A percentile compares a stretch with the other conserved stretches of the same genome.
phyloP scores from a whole-genome alignment of 2,888 invertebrate species.

The Empis livida region DNA sequence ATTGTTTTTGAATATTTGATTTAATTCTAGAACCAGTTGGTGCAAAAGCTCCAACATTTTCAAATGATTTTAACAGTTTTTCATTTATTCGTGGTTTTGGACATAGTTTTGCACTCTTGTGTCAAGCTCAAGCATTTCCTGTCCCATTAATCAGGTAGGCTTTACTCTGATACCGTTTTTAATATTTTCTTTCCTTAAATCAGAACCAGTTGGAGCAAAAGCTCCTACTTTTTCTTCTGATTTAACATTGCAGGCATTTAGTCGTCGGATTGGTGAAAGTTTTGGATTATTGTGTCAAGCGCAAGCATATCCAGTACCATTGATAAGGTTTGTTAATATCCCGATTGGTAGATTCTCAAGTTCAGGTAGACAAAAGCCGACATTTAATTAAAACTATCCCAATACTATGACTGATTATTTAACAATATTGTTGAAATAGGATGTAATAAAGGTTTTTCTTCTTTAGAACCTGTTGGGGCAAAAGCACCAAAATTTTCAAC shows the following conservation, averaged over 20 bases:
- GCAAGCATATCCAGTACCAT: slow-evolving; percentile 50
- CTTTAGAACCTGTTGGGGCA: slow-evolving; percentile 44
- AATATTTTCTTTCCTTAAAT: neutral
- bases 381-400: too few species aligned
- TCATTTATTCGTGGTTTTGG: slow-evolving; percentile 37
- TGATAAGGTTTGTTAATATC: slow-evolving; percentile 13
- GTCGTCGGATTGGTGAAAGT: slow-evolving; percentile 28
- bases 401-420: neutral
- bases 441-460: neutral
- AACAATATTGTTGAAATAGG: too few species aligned
- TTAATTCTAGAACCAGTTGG: slow-evolving; percentile 44
- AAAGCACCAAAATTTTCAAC: slow-evolving; percentile 46
- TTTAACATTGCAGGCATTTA: slow-evolving; percentile 25
- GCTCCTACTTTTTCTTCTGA: slow-evolving; percentile 41
- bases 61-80: slow-evolving; percentile 44
- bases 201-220: slow-evolving; percentile 49
- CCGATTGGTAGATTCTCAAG: too few species aligned
- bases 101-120: slow-evolving; percentile 45
- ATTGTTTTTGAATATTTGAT: too few species aligned
- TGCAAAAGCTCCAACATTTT: slow-evolving; percentile 44
- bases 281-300: slow-evolving; percentile 50
- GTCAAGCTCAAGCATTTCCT: slow-evolving; percentile 58
- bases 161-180: neutral
- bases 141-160: slow-evolving; percentile 56
- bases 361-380: neutral